Percentiles rank a stretch among this genome's conserved stretches.
phyloP scores from a whole-genome alignment of 1,140 invertebrate species.

The Ephestia elutella region DNA sequence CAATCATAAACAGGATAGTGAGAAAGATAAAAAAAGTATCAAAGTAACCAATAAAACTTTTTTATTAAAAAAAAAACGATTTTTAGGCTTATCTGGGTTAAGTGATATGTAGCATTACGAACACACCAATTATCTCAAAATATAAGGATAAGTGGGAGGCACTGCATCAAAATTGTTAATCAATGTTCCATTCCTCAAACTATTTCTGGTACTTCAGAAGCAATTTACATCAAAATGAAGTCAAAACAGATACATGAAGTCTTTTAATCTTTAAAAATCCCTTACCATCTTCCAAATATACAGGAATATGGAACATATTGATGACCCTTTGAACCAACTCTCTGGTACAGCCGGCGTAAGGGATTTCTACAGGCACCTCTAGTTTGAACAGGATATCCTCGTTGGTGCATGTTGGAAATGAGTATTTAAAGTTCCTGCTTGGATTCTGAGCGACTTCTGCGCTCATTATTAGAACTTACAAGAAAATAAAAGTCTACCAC shows the following conservation, averaged over 20 bases:
- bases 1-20: too few species aligned
- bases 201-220: too few species aligned
- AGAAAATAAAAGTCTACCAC: not conserved
- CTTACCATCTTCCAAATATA: constrained; percentile 77
- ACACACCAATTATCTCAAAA: too few species aligned
- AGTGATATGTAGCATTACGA: too few species aligned
- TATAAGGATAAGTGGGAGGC: too few species aligned
- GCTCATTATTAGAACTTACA: constrained; percentile 49
- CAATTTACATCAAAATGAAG: too few species aligned
- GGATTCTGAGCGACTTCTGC: constrained; percentile 54
- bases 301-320: constrained; percentile 81
- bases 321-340: constrained; percentile 82
- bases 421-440: constrained; percentile 74
- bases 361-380: constrained; percentile 78
- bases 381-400: constrained; percentile 74
- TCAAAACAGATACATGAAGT: not conserved
- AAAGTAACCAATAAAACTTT: too few species aligned
- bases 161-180: too few species aligned
- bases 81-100: too few species aligned
- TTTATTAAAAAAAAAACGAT: too few species aligned
- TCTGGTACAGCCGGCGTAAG: constrained; percentile 74
- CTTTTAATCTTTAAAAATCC: not conserved
- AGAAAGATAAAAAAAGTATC: too few species aligned
- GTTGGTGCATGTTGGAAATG: constrained; percentile 77
- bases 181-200: too few species aligned